Evolutionary conservation across 2,113 vertebrate species (phyloP).

Genomic region (Boulengerochromis microlepis): DNA sequence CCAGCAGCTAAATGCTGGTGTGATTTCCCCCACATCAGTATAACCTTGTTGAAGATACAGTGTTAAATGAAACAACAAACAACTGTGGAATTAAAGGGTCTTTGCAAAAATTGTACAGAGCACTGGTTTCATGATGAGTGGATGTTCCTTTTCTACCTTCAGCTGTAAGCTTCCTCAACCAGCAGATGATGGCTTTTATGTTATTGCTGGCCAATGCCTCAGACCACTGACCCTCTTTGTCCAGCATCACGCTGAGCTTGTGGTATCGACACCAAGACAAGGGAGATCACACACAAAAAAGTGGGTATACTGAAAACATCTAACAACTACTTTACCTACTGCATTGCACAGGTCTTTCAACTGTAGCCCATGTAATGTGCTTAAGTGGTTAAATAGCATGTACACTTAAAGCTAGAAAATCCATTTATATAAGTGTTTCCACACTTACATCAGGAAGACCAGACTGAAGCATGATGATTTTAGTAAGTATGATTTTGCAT

Average conservation of each 20-base stretch:
- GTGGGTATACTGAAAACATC: background rate
- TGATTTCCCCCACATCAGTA: background rate
- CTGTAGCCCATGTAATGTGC: background rate
- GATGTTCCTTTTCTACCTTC: constrained; percentile 10
- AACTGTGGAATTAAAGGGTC: background rate
- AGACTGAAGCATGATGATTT: background rate
- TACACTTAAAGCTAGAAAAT: background rate
- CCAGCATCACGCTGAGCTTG: background rate
- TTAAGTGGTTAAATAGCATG: background rate
- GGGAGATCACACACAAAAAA: background rate
- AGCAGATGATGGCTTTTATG: constrained; percentile 32
- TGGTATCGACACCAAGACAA: background rate
- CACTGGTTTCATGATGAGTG: background rate
- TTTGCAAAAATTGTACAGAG: background rate
- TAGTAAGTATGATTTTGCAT: background rate
- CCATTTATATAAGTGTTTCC: background rate
- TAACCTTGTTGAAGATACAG: background rate
- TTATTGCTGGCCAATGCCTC: constrained; percentile 44
- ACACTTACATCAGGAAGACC: background rate
- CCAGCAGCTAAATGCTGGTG: constrained; percentile 38
- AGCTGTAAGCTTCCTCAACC: background rate
- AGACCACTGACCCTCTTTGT: constrained; percentile 37
- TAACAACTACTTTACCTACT: background rate
- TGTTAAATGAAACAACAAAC: background rate
- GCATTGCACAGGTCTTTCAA: background rate